Evolutionary conservation across 1,140 invertebrate species (phyloP).

Genomic region (Drosophila baimaii): DNA sequence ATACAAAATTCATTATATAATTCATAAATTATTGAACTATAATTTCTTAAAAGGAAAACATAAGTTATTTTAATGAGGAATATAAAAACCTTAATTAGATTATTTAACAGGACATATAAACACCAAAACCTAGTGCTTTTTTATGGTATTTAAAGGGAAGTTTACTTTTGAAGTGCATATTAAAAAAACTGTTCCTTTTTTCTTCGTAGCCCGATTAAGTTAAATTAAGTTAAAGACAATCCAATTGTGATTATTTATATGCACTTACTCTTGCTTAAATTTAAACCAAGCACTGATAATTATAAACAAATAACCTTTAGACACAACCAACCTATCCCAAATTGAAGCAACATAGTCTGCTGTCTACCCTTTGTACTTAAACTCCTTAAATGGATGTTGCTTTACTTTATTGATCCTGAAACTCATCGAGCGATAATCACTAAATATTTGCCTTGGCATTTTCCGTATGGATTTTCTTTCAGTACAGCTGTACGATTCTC

Average conservation of each 20-base stretch:
- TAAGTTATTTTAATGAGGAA: too few species aligned
- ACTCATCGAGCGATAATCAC: background rate
- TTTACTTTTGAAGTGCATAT: too few species aligned
- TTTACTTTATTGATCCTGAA: background rate
- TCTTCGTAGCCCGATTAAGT: too few species aligned
- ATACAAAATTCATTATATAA: background rate
- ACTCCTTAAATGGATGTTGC: too few species aligned
- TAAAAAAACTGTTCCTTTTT: too few species aligned
- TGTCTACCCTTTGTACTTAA: background rate
- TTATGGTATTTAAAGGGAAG: too few species aligned
- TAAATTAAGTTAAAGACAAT: background rate
- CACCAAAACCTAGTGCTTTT: too few species aligned
- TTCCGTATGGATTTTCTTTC: slow-evolving; percentile 15
- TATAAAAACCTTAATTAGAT: too few species aligned
- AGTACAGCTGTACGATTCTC: slow-evolving; percentile 13
- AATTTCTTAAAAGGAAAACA: background rate
- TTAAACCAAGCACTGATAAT: background rate
- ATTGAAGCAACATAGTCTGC: background rate
- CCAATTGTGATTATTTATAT: fast-evolving
- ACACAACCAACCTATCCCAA: background rate
- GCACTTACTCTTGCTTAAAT: background rate
- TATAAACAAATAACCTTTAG: background rate
- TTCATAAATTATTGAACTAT: background rate
- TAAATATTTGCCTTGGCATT: background rate
- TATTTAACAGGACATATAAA: too few species aligned